These are phyloP conservation scores for Saguinus midas DNA, from an alignment of 2,113 vertebrate species.

Conservation along the genomic window DNA sequence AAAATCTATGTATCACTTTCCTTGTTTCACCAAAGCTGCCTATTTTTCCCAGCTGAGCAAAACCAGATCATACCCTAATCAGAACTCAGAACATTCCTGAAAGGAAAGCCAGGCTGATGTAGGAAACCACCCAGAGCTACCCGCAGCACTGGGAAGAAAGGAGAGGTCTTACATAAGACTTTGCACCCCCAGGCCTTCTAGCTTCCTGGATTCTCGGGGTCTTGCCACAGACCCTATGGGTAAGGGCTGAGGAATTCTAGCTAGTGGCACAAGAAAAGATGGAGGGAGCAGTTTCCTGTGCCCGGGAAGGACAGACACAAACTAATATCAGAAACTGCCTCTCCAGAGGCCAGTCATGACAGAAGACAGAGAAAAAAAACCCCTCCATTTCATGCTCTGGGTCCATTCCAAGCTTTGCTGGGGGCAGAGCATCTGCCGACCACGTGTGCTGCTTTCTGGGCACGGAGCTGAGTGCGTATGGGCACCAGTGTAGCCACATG, in stretches of 20 bases:
- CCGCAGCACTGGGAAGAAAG: not conserved
- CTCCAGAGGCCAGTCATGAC: not conserved
- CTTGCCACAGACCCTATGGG: too few relatives aligned
- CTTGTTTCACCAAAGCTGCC: not conserved
- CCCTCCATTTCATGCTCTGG: not conserved
- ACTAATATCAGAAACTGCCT: not conserved
- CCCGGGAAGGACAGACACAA: not conserved
- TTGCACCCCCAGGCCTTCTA: not conserved
- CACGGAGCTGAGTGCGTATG: not conserved
- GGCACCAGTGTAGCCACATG: not conserved
- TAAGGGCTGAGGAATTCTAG: not conserved
- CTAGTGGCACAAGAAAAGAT: not conserved
- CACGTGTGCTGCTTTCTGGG: not conserved
- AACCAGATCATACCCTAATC: not conserved
- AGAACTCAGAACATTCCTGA: not conserved
- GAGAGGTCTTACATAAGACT: not conserved
- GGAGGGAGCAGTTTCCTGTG: not conserved
- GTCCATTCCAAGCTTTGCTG: not conserved
- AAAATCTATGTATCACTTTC: not conserved
- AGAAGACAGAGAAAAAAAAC: not conserved
- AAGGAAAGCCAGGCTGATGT: not conserved
- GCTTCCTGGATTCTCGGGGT: not conserved
- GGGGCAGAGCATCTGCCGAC: conserved; percentile 16
- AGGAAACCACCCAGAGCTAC: not conserved
- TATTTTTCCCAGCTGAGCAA: not conserved